These are phyloP conservation scores for Pectinophora gossypiella DNA, from an alignment of 1,140 invertebrate genomes.

Conservation along the genomic window DNA sequence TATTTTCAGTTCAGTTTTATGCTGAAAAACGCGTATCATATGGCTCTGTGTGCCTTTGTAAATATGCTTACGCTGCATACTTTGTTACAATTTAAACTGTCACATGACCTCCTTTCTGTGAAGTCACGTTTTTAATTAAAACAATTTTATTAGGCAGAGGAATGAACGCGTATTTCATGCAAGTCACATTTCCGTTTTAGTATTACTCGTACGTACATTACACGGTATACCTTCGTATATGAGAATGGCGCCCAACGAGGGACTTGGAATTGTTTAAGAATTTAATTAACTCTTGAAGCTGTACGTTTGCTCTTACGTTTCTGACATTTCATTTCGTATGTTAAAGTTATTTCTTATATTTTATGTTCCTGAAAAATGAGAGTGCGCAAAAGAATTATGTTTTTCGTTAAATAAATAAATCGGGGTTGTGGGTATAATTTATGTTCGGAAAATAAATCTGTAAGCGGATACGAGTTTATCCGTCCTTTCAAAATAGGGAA, in stretches of 20 bases:
- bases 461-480: slow-evolving; percentile 46
- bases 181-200: slow-evolving; percentile 26
- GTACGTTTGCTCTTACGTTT: neutral
- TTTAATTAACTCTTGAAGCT: neutral
- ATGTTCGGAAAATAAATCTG: slow-evolving; percentile 42
- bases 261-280: slow-evolving; percentile 1
- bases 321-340: neutral
- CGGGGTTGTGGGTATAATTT: slow-evolving; percentile 27
- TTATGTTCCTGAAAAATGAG: neutral
- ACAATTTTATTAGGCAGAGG: slow-evolving; percentile 22
- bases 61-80: slow-evolving; percentile 9
- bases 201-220: slow-evolving; percentile 12
- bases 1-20: too few relatives aligned
- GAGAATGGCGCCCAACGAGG: slow-evolving; percentile 19
- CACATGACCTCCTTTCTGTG: slow-evolving; percentile 11
- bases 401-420: slow-evolving; percentile 22
- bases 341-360: neutral
- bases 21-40: neutral
- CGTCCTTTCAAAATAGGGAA: slow-evolving; percentile 41
- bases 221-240: slow-evolving; percentile 7
- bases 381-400: neutral
- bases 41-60: neutral
- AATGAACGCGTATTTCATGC: slow-evolving; percentile 24
- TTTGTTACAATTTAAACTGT: slow-evolving; percentile 1
- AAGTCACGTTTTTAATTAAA: slow-evolving; percentile 39